phyloP scores from a whole-genome alignment of 2,113 vertebrate genomes.

The Gopherus flavomarginatus region DNA sequence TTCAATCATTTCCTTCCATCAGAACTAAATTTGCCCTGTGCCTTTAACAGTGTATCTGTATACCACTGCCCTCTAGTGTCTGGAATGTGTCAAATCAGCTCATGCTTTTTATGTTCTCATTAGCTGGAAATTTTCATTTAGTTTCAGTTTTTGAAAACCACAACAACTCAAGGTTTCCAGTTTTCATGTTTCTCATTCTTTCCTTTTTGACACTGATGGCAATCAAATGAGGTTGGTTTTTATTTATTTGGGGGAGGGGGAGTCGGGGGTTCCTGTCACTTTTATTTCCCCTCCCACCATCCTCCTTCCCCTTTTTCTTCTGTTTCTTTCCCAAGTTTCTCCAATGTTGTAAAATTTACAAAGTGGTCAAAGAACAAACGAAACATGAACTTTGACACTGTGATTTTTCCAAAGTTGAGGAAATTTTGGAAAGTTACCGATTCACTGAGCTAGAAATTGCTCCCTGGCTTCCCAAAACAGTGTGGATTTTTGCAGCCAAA shows the following conservation, averaged over 20 bases:
- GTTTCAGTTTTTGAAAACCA: not conserved
- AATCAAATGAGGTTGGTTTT: too few species aligned
- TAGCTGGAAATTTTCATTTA: not conserved
- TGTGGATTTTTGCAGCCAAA: accelerated
- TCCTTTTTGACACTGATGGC: not conserved
- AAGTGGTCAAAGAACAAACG: not conserved
- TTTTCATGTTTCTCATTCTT: not conserved
- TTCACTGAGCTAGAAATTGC: not conserved
- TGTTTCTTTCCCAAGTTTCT: not conserved
- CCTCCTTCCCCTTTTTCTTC: not conserved
- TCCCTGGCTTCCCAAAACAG: not conserved
- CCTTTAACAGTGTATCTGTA: not conserved
- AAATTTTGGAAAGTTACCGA: not conserved
- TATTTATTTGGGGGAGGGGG: not conserved
- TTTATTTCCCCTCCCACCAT: not conserved
- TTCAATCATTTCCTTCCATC: not conserved
- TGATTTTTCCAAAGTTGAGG: not conserved
- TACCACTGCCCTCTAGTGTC: not conserved
- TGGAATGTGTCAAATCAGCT: not conserved
- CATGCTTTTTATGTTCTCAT: not conserved
- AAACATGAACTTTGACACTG: not conserved
- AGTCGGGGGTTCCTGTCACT: not conserved
- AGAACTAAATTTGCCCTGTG: not conserved
- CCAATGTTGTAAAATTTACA: not conserved
- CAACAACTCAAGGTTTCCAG: not conserved